Percentiles rank a stretch among this genome's conserved stretches.
These are phyloP conservation scores for Craniophora ligustri DNA, from an alignment of 2,888 invertebrate species.

Conservation along the genomic window DNA sequence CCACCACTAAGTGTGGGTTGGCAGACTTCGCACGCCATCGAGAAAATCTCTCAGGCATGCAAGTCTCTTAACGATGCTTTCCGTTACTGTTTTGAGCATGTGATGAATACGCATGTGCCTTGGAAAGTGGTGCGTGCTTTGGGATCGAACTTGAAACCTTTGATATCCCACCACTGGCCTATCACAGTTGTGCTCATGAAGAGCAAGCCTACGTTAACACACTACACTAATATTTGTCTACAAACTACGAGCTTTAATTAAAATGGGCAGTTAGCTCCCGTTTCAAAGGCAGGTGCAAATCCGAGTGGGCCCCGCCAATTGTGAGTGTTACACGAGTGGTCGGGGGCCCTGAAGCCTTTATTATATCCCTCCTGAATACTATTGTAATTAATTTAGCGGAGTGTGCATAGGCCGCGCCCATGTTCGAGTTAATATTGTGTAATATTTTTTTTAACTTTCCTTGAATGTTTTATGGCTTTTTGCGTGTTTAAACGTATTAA, in stretches of 20 bases:
- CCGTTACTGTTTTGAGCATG: no score
- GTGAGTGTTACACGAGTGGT: constrained; percentile 9
- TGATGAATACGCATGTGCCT: no score
- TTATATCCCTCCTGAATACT: constrained; percentile 45
- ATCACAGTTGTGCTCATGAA: no score
- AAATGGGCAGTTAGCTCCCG: constrained; percentile 19
- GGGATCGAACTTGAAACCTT: no score
- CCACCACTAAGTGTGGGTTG: no score
- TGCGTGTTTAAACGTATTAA: constrained; percentile 28
- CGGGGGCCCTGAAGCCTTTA: constrained; percentile 19
- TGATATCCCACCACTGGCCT: no score
- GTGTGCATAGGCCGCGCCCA: constrained; percentile 37
- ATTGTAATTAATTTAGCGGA: constrained; percentile 47
- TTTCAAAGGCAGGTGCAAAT: constrained; percentile 41
- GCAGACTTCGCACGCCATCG: no score
- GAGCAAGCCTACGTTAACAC: constrained; percentile 15
- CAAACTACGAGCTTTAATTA: constrained; percentile 34
- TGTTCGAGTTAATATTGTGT: constrained; percentile 8
- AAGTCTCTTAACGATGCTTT: no score
- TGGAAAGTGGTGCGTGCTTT: no score
- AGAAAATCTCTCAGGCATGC: no score
- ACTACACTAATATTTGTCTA: constrained; percentile 21
- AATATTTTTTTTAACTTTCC: constrained; percentile 22
- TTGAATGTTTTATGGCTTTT: constrained; percentile 39
- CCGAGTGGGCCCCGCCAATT: constrained; percentile 28